Evolutionary conservation across 2,797 vertebrate species (phyloP), one percentile per base, ranked within the genome.

Genomic region (Tiaroga cobitis): DNA sequence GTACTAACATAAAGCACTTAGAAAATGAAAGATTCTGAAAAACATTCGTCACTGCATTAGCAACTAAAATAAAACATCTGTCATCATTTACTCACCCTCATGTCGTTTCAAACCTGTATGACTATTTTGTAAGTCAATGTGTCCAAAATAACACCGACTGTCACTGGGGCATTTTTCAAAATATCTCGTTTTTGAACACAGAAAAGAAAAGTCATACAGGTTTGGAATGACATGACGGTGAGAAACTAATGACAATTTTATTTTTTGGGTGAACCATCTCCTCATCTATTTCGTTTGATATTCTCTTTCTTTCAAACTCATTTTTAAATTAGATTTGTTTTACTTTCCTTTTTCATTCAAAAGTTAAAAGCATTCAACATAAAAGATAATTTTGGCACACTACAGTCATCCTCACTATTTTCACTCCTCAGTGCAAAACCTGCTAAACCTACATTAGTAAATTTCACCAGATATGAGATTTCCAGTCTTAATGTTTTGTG

Each of bases 321-420:
- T 43, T 74, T 63, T 37, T n/a, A 51, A 67, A 49, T 26, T 24
- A 76, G 29, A 8, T 74, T 75, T 83, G 29, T 49, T 49, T 65
- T 49, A 26, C 5, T 54, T 67, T 26, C 5, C 59, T 4, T 24
- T 83, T 68, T 39, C 59, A 76, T 39, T 54, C 13, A 54, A 54
- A 54, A 83, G 41, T 32, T 72, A 43, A 61, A 61, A 61, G 5
- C 59, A 13, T 26, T 54, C 18, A 32, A 51, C 41, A 67, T 67
- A 75, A 76, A 76, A 51, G 15, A 8, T 13, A 0, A 46, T 37
- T 59, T 70, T 78, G 82, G 74, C 65, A 78, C 49, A 32, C 26
- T 37, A 39, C 51, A 73, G 39, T 29, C 34, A n/a, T 15, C 16
- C 51, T 8, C 2, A 54, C 16, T 32, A 77, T 29, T 19, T 65